Evolutionary conservation across 2,797 vertebrate species (phyloP).

Genomic region (Phalloptychus januarius): DNA sequence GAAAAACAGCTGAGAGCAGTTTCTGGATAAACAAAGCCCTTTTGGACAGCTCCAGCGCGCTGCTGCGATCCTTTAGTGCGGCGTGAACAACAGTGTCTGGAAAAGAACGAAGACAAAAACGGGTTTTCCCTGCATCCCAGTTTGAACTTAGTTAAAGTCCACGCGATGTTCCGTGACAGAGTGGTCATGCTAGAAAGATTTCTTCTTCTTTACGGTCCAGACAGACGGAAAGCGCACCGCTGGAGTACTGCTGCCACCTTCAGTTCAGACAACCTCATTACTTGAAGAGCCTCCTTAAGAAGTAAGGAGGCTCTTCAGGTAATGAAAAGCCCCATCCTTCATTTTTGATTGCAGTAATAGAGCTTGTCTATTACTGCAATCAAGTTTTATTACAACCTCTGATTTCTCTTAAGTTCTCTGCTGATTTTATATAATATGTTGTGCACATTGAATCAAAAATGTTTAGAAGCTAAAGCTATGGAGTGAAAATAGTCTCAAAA

Average conservation of each 20-base stretch:
- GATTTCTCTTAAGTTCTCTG: background rate
- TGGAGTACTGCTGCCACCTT: background rate
- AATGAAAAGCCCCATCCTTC: too few species aligned
- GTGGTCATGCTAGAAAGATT: constrained; percentile 32
- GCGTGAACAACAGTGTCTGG: too few species aligned
- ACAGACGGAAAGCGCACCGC: background rate
- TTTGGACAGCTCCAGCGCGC: accelerated
- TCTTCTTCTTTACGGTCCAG: background rate
- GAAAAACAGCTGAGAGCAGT: accelerated
- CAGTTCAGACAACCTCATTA: background rate
- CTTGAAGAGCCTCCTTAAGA: too few species aligned
- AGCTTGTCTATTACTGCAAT: background rate
- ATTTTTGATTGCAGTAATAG: too few species aligned
- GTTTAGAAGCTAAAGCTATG: background rate
- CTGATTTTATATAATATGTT: background rate
- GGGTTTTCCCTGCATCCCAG: background rate
- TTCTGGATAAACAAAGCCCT: accelerated
- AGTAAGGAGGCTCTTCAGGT: too few species aligned
- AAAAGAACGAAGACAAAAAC: background rate
- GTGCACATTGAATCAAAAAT: background rate
- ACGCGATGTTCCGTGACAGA: constrained; percentile 18
- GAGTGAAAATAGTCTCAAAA: too few species aligned
- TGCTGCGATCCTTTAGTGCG: background rate
- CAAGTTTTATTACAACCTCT: background rate
- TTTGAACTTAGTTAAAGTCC: constrained; percentile 3